Conservation (phyloP, 2,888 invertebrate species). For the Nyleta sp. region DNA sequence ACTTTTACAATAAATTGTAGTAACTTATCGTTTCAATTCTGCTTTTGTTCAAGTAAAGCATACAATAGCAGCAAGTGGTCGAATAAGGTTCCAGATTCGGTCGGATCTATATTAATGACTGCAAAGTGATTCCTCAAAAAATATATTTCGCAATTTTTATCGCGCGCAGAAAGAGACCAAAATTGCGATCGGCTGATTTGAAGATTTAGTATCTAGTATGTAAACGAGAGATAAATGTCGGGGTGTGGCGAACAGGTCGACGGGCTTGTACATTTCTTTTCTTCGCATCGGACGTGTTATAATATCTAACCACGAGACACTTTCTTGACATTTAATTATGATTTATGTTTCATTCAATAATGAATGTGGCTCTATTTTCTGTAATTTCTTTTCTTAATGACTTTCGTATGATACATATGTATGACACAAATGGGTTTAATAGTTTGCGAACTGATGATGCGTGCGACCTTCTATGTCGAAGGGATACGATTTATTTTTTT, state of each 20-base stretch:
- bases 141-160: constrained; percentile 1
- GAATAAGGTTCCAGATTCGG: too few relatives aligned
- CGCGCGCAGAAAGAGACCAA: constrained; percentile 14
- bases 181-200: constrained; percentile 50
- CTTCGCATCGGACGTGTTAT: constrained; percentile 55
- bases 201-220: constrained; percentile 62
- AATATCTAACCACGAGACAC: constrained; percentile 66
- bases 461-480: constrained; percentile 29
- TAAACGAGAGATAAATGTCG: constrained; percentile 59
- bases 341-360: constrained; percentile 72
- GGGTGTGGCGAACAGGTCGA: constrained; percentile 64
- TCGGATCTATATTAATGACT: too few relatives aligned
- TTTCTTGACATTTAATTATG: constrained; percentile 78
- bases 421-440: constrained; percentile 39
- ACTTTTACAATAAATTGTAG: too few relatives aligned
- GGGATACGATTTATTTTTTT: neutral
- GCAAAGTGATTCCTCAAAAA: constrained; percentile 11
- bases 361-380: constrained; percentile 59
- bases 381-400: constrained; percentile 58
- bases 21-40: too few relatives aligned
- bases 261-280: constrained; percentile 58
- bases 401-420: constrained; percentile 46
- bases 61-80: too few relatives aligned
- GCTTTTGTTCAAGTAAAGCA: too few relatives aligned
- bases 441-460: constrained; percentile 43